phyloP scores from a whole-genome alignment of 1,140 invertebrate genomes.

The Hycleus phaleratus region DNA sequence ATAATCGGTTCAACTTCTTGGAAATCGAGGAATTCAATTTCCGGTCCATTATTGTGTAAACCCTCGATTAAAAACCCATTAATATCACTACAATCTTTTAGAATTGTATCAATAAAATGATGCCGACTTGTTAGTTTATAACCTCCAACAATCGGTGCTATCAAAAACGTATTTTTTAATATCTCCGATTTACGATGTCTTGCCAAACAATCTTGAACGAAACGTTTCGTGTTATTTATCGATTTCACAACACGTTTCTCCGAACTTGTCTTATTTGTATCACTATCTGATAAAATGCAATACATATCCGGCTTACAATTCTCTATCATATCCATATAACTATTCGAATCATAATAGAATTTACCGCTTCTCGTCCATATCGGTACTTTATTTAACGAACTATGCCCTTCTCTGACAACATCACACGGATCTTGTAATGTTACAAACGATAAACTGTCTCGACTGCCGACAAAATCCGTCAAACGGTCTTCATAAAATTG shows the following conservation, averaged over 20 bases:
- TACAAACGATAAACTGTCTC: slow-evolving; percentile 53
- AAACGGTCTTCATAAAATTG: slow-evolving; percentile 44
- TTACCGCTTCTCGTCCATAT: slow-evolving; percentile 68
- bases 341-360: slow-evolving; percentile 50
- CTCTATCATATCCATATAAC: slow-evolving; percentile 70
- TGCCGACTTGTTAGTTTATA: slow-evolving; percentile 52
- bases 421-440: slow-evolving; percentile 59
- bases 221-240: slow-evolving; percentile 49
- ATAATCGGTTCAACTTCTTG: slow-evolving; percentile 54
- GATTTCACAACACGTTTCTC: slow-evolving; percentile 63
- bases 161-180: slow-evolving; percentile 44
- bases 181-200: slow-evolving; percentile 47
- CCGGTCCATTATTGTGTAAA: slow-evolving; percentile 61
- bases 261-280: slow-evolving; percentile 58
- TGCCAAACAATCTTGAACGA: slow-evolving; percentile 54
- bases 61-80: slow-evolving; percentile 73
- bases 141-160: slow-evolving; percentile 70
- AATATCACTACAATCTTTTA: slow-evolving; percentile 47
- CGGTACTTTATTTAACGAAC: slow-evolving; percentile 57
- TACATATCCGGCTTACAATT: slow-evolving; percentile 70
- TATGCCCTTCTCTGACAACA: slow-evolving; percentile 54
- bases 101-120: slow-evolving; percentile 52
- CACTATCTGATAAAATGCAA: slow-evolving; percentile 71
- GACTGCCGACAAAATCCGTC: slow-evolving; percentile 46
- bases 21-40: slow-evolving; percentile 49